phyloP scores from a whole-genome alignment of 2,113 vertebrate genomes.

The Tupaia tana region DNA sequence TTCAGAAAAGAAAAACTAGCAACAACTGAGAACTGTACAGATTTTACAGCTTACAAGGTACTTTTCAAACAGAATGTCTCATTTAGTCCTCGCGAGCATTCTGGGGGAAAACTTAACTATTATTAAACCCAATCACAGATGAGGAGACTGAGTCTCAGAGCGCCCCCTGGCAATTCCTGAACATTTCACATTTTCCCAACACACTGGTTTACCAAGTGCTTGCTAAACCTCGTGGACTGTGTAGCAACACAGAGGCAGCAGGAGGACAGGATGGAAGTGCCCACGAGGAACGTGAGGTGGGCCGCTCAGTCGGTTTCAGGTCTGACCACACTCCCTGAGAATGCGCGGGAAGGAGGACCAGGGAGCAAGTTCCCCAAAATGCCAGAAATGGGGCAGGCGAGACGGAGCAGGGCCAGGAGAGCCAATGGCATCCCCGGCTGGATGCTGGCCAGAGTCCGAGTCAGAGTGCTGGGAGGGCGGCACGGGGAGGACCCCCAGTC shows the following conservation, averaged over 20 bases:
- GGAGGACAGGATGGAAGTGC: neutral
- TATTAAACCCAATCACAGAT: neutral
- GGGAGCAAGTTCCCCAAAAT: fast-evolving
- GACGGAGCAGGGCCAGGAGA: neutral
- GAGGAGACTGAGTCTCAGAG: neutral
- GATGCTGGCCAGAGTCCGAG: neutral
- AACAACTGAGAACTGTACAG: fast-evolving
- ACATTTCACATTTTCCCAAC: neutral
- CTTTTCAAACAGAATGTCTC: neutral
- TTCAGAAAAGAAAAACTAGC: fast-evolving
- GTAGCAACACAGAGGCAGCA: fast-evolving
- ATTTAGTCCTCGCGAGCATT: neutral
- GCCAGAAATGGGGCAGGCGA: neutral
- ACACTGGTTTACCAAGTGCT: neutral
- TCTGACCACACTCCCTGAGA: fast-evolving
- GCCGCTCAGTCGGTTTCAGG: fast-evolving
- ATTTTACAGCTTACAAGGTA: fast-evolving
- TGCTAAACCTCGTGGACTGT: fast-evolving
- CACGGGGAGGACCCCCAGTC: fast-evolving
- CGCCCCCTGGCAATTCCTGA: neutral
- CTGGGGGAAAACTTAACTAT: too few species aligned
- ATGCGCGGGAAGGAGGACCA: fast-evolving
- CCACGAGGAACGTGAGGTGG: fast-evolving
- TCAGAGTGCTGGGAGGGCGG: fast-evolving
- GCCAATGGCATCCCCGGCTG: fast-evolving